A percentile compares a stretch with the other conserved stretches of the same genome.
These are phyloP conservation scores for Streblospio benedicti DNA, from an alignment of 1,140 invertebrate genomes.

Conservation along the genomic window DNA sequence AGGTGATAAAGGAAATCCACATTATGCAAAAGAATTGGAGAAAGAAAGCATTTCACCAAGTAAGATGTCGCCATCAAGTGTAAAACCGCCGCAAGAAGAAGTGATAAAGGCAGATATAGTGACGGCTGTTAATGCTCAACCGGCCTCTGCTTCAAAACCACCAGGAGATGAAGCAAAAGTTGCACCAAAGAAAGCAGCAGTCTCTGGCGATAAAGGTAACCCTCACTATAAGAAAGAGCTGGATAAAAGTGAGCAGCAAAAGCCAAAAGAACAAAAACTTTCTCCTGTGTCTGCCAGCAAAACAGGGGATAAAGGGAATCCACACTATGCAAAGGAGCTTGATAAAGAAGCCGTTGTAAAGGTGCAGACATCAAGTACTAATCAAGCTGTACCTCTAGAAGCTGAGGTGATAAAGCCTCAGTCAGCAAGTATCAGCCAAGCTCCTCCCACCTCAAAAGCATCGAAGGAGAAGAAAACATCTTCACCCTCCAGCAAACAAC, in stretches of 20 bases:
- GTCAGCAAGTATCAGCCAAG: neutral
- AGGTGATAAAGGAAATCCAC: too few species aligned
- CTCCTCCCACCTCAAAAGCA: neutral
- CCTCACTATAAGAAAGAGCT: neutral
- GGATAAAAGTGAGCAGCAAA: neutral
- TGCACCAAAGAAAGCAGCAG: too few species aligned
- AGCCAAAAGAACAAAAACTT: neutral
- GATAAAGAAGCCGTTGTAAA: neutral
- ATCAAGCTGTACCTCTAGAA: neutral
- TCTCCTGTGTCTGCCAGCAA: neutral
- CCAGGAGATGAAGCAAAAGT: too few species aligned
- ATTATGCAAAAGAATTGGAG: too few species aligned
- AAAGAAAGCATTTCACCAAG: too few species aligned
- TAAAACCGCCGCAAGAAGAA: too few species aligned
- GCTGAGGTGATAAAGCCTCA: neutral
- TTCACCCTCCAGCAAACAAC: neutral
- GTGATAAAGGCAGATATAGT: too few species aligned
- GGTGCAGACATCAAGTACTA: neutral
- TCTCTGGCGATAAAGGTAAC: too few species aligned
- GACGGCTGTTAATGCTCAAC: too few species aligned
- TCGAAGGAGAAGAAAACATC: neutral
- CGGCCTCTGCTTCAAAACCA: too few species aligned
- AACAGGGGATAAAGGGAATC: neutral
- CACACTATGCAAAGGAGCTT: neutral
- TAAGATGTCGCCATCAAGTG: too few species aligned